A percentile compares a stretch with the other conserved stretches of the same genome.
Conservation (phyloP, 2,888 invertebrate species). For the Chirona hameri region DNA sequence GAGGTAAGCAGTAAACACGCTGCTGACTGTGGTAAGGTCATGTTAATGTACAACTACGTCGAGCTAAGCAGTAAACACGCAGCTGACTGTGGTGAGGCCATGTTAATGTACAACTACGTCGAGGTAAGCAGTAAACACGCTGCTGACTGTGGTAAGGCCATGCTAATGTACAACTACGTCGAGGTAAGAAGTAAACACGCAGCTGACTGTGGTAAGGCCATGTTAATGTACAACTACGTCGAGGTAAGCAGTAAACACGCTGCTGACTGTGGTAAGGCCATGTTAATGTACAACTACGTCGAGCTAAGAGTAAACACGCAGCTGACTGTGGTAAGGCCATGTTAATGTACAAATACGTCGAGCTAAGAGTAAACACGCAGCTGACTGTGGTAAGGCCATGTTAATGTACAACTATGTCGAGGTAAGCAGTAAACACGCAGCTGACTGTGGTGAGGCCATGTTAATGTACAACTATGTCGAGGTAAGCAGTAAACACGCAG, state of each 20-base stretch:
- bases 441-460: neutral
- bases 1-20: slow-evolving; percentile 69
- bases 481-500: slow-evolving; percentile 56
- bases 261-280: neutral
- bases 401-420: slow-evolving; percentile 92
- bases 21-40: neutral
- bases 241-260: slow-evolving; percentile 69
- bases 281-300: slow-evolving; percentile 83
- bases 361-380: slow-evolving; percentile 62
- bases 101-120: slow-evolving; percentile 83
- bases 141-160: neutral
- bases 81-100: neutral
- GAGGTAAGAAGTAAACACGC: slow-evolving; percentile 69
- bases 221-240: slow-evolving; percentile 83
- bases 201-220: neutral
- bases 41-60: slow-evolving; percentile 83
- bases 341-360: slow-evolving; percentile 88
- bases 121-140: slow-evolving; percentile 69
- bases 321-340: neutral
- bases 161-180: slow-evolving; percentile 83
- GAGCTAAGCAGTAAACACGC: slow-evolving; percentile 69
- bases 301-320: slow-evolving; percentile 69
- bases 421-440: slow-evolving; percentile 56
- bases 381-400: neutral
- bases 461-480: slow-evolving; percentile 92